A percentile compares a stretch with the other conserved stretches of the same genome.
Evolutionary conservation across 2,888 invertebrate species (phyloP).

Genomic region (Ophion obscuratus): DNA sequence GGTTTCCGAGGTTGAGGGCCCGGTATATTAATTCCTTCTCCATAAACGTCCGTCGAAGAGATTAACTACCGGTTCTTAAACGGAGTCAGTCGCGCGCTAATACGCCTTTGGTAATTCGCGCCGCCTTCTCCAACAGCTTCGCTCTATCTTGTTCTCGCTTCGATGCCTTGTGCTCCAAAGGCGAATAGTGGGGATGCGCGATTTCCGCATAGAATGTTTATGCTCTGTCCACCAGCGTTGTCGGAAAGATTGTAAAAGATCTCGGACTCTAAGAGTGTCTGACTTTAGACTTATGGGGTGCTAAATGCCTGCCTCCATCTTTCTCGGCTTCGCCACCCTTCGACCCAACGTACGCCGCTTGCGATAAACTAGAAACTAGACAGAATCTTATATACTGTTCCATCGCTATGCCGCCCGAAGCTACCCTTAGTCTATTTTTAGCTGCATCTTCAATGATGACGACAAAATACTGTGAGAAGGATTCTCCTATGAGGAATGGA

Average conservation of each 20-base stretch:
- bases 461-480: background rate
- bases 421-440: slow-evolving; percentile 7
- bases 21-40: slow-evolving; percentile 84
- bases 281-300: slow-evolving; percentile 56
- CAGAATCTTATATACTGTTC: slow-evolving; percentile 31
- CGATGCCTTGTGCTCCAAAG: slow-evolving; percentile 10
- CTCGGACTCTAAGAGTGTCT: slow-evolving; percentile 30
- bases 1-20: slow-evolving; percentile 79
- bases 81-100: slow-evolving; percentile 81
- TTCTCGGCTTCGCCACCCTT: slow-evolving; percentile 31
- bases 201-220: slow-evolving; percentile 54
- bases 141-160: slow-evolving; percentile 41
- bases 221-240: slow-evolving; percentile 49
- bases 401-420: background rate
- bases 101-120: slow-evolving; percentile 82
- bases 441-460: background rate
- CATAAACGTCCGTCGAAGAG: slow-evolving; percentile 83
- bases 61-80: slow-evolving; percentile 84
- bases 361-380: slow-evolving; percentile 55
- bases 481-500: background rate
- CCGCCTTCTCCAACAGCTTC: slow-evolving; percentile 50
- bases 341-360: background rate
- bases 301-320: slow-evolving; percentile 56
- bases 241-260: slow-evolving; percentile 51
- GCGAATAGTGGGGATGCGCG: slow-evolving; percentile 32